A percentile compares a stretch with the other conserved stretches of the same genome.
These are phyloP conservation scores for Allophyes oxyacanthae DNA, from an alignment of 2,888 invertebrate species.

Conservation along the genomic window DNA sequence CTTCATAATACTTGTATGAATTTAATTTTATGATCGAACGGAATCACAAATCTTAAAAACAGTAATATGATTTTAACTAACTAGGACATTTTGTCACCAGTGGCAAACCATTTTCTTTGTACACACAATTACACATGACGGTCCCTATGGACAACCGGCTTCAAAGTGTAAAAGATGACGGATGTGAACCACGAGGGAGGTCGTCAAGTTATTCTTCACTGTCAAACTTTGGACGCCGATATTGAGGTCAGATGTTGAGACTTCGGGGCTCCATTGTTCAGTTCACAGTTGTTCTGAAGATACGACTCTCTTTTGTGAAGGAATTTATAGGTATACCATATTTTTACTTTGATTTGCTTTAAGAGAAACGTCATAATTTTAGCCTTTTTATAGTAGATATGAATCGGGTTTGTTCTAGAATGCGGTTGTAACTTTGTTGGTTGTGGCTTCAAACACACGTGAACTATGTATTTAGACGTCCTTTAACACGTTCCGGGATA, in stretches of 20 bases:
- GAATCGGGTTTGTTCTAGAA: too few relatives aligned
- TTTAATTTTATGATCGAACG: too few relatives aligned
- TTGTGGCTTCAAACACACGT: too few relatives aligned
- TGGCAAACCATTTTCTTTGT: neutral
- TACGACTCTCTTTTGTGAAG: constrained; percentile 4
- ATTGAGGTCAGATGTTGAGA: constrained; percentile 27
- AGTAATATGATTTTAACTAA: too few relatives aligned
- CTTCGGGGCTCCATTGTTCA: constrained; percentile 19
- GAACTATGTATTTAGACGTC: too few relatives aligned
- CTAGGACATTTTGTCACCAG: neutral
- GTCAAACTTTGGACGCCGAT: constrained; percentile 25
- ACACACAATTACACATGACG: neutral
- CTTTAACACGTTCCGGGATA: too few relatives aligned
- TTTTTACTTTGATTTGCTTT: neutral
- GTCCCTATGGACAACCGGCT: neutral
- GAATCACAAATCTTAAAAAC: too few relatives aligned
- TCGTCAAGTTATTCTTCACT: constrained; percentile 32
- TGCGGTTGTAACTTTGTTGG: too few relatives aligned
- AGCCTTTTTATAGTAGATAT: too few relatives aligned
- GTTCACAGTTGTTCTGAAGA: constrained; percentile 12
- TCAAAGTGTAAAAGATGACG: constrained; percentile 30
- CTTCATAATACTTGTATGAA: too few relatives aligned
- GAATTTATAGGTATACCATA: neutral
- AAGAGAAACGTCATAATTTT: too few relatives aligned
- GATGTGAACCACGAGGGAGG: constrained; percentile 18